Evolutionary conservation across 2,113 vertebrate species (phyloP), one percentile per base, ranked within the genome.

Genomic region (Tragelaphus strepsiceros): DNA sequence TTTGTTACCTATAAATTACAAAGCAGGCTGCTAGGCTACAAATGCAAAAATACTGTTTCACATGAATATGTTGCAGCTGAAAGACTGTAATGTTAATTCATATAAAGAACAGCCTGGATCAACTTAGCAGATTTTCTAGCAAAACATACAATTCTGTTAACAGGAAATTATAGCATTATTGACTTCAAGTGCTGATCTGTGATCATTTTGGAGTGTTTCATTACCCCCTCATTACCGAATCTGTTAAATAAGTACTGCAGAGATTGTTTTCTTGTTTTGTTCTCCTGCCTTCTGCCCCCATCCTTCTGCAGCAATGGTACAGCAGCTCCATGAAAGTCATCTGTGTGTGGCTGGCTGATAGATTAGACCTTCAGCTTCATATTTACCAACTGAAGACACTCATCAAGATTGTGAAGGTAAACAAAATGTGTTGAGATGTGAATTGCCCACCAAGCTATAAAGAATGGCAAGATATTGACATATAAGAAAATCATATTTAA

Each of bases 401-500:
- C 98, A 99, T 99, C 99, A 99, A 99, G 98, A 99, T 99, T 87
- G 99, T 99, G 86, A 99, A 99, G 99, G 99, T 99, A 99, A 99
- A 98, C 77, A 96, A 95, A 97, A 92, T 85, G 16, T 88, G 30
- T 96, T 95, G 94, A 91, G 74, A 89, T 96, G 88, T 94, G 39
- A 96, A 82, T 96, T 97, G 56, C 90, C 67, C 64, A 84, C 49
- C 71, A 59, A 67, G 43, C 51, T 91, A 88, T 93, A 97, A 35
- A 95, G 97, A 98, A 32, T 84, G n/a, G 89, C 71, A 74, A 92
- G 39, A 88, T 67, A 80, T 21, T 94, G 92, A 85, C 22, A 78
- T n/a, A 84, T 7, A 64, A 85, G 59, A 67, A 77, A 91, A 67
- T n/a, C 6, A 16, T 81, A 30, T 49, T 49, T 80, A 46, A 43